Conservation (phyloP, 2,888 invertebrate species). For the Boloria euphrosyne region DNA sequence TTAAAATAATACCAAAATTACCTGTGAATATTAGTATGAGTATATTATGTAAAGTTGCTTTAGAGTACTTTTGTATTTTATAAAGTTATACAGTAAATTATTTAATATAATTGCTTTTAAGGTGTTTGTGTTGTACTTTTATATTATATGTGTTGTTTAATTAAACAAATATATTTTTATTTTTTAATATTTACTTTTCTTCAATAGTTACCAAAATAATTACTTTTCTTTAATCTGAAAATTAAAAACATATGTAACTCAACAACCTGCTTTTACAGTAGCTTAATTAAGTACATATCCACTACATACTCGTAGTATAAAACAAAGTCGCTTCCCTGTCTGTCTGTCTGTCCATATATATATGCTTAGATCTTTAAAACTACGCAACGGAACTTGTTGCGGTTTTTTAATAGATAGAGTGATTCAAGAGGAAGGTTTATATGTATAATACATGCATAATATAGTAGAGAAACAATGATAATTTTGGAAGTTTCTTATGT, state of each 20-base stretch:
- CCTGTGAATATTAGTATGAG: background rate
- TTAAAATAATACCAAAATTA: conserved; percentile 6
- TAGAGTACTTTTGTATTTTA: conserved; percentile 8
- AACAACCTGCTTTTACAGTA: background rate
- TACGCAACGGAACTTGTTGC: too few relatives aligned
- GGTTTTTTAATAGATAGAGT: too few relatives aligned
- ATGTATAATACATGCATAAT: too few relatives aligned
- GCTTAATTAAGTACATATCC: background rate
- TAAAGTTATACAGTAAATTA: conserved; percentile 8
- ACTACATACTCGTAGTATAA: too few relatives aligned
- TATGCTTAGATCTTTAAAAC: too few relatives aligned
- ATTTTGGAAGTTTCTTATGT: too few relatives aligned
- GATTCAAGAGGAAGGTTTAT: too few relatives aligned
- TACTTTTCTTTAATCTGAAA: conserved; percentile 44
- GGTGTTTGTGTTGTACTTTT: conserved; percentile 8
- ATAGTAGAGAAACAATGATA: too few relatives aligned
- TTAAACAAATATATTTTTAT: conserved; percentile 27
- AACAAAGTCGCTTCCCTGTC: too few relatives aligned
- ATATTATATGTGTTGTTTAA: conserved; percentile 1
- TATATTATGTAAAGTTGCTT: background rate
- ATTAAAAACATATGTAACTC: background rate
- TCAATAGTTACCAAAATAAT: conserved; percentile 55
- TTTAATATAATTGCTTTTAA: conserved; percentile 6
- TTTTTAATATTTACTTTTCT: conserved; percentile 40
- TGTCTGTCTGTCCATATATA: too few relatives aligned